Base-by-base conservation (phyloP, 1,140 invertebrate species). In the Ridgeia piscesae region DNA sequence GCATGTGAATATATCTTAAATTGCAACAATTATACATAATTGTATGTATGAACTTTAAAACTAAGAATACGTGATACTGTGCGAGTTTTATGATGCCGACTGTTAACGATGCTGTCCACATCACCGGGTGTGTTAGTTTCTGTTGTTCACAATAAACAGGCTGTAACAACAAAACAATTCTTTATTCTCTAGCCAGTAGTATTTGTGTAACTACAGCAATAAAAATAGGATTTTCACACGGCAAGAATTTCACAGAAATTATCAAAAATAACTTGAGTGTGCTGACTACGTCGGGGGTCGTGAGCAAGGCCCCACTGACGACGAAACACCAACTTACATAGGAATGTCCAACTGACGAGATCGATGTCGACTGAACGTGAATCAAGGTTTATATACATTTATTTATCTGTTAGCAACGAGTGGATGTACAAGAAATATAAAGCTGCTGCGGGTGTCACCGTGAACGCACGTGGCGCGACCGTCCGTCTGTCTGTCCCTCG, bases 371-470 rank as follows among this genome's bases (percentile, higher is more conserved):
- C 58, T 77, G 58, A 77, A 77, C 58, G 58, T 77, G 58, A 77
- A 77, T 77, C 58, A 77, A 77, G 58, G 58, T 77, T 77, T 77
- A 77, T 77, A 77, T 77, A 77, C 58, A 77, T 77, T 77, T 77
- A 77, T 77, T 77, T 77, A 77, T 77, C 58, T 77, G 58, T 77
- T 77, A 77, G 58, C 58, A 77, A 77, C 27, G 17, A 21, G 58
- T 77, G 11, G 58, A 77, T 77, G 58, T 77, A 77, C 58, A 77
- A 77, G 58, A 77, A 77, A 77, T 77, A 77, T 77, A 77, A 77
- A 77, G 58, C 58, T 77, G 58, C 58, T 77, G 58, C 58, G 27
- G 58, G 6, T 77, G 58, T 42, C 42, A 42, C 58, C 4, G 58
- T 77, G 58, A 77, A 77, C 58, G 58, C 58, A 77, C 58, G 27